Conservation (phyloP, 2,888 invertebrate genomes). For the Octodonta nipae region DNA sequence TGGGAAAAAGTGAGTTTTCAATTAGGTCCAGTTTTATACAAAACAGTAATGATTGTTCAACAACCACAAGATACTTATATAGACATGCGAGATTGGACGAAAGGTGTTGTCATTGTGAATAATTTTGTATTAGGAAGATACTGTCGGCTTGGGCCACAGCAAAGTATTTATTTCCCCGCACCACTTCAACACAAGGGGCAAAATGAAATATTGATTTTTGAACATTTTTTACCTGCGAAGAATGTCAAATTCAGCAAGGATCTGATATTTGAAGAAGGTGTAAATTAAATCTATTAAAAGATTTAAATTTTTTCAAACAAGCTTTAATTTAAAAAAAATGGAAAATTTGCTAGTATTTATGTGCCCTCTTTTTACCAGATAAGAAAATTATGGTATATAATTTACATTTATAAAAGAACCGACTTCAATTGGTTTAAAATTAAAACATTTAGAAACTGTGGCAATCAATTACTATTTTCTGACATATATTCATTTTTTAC, state of each 20-base stretch:
- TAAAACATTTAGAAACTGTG: too few species aligned
- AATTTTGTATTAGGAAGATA: constrained; percentile 75
- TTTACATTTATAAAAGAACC: too few species aligned
- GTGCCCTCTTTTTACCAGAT: too few species aligned
- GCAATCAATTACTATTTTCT: too few species aligned
- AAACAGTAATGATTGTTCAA: constrained; percentile 35
- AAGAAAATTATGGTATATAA: too few species aligned
- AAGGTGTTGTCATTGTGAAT: constrained; percentile 72
- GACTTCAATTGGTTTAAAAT: too few species aligned
- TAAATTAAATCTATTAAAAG: too few species aligned
- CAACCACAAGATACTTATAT: constrained; percentile 61
- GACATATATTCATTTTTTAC: too few species aligned
- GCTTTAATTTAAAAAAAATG: too few species aligned
- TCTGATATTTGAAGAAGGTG: constrained; percentile 7
- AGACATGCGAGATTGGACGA: constrained; percentile 70
- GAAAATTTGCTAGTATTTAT: too few species aligned
- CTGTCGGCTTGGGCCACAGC: constrained; percentile 61
- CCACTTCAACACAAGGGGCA: constrained; percentile 46
- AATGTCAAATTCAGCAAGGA: constrained; percentile 19
- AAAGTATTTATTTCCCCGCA: constrained; percentile 68
- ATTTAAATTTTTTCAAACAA: too few species aligned
- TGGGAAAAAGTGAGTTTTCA: constrained; percentile 59
- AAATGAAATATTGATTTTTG: constrained; percentile 28
- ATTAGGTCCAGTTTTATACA: constrained; percentile 47
- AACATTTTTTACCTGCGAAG: constrained; percentile 22